Base-by-base conservation (phyloP, 2,797 vertebrate genomes). In the Philypnodon macrostomus region DNA sequence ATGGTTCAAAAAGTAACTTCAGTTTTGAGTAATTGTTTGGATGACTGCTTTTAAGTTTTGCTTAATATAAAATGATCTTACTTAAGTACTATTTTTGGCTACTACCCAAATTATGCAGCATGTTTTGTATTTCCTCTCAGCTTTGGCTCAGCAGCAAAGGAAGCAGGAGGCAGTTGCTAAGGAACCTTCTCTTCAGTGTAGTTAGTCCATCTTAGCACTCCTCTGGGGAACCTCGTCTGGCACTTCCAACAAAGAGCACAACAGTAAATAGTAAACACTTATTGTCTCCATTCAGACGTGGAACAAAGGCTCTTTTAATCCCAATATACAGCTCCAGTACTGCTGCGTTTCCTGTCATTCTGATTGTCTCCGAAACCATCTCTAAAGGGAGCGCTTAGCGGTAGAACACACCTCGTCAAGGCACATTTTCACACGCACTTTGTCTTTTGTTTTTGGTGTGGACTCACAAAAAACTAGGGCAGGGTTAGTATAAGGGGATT, bases 121-220 rank as follows among this genome's bases (percentile, higher is more conserved):
- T 63, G 73, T 44, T 72, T 73, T 63, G 67, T 75, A 52, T 53
- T 70, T 84, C 76, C 62, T 58, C 62, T 50, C 53, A 77, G 36
- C 81, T 71, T 64, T 72, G 77, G 78, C 78, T 2, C 16, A 1
- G 47, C 58, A 83, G 90, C 87, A 82, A 41, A 23, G 21, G 21
- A 23, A 23, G 21, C 21, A 23, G 6, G 70, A 85, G 81, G 80
- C 0, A 38, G 88, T 90, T 93, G 90, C 93, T 86, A 88, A 87
- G 87, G 80, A 88, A 87, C 85, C 70, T 77, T 73, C 47, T 38
- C 36, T 48, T 69, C 55, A 55, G 62, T 47, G 58, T 61, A 49
- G 53, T 60, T 57, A 63, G 45, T 69, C 70, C 55, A 51, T 33
- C 54, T 73, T 75, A 75, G 60, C 70, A 63, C 30, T 39, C 41